Percentiles rank a stretch among this genome's conserved stretches.
Conservation (phyloP, 2,797 vertebrate genomes). For the Forpus xanthops region DNA sequence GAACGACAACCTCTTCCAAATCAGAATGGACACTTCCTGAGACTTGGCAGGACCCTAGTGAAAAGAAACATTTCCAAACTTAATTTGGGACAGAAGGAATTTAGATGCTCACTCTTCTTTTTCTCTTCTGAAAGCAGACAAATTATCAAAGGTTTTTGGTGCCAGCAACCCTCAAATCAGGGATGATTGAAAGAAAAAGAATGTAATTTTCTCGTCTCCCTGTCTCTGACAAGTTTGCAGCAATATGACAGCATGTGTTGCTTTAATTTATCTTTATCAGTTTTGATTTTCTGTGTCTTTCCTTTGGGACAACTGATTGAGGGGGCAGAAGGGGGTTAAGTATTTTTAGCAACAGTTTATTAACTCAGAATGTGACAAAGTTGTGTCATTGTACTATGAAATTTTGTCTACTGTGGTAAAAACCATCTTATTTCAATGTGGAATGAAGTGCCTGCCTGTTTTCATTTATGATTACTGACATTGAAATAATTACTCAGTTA, state of each 20-base stretch:
- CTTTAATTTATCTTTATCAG: conserved; percentile 33
- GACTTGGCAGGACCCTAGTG: background rate
- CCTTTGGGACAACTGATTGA: background rate
- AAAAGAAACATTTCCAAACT: background rate
- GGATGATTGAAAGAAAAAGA: conserved; percentile 50
- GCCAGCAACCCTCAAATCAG: conserved; percentile 46
- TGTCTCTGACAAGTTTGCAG: conserved; percentile 29
- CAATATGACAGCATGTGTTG: background rate
- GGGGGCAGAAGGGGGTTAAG: background rate
- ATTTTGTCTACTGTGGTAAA: conserved; percentile 14
- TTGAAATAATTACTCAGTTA: background rate
- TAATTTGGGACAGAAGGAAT: background rate
- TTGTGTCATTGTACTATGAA: conserved; percentile 27
- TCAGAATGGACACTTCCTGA: background rate
- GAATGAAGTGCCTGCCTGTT: conserved; percentile 10
- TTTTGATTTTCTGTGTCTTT: conserved; percentile 42
- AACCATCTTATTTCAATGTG: background rate
- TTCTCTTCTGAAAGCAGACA: conserved; percentile 13
- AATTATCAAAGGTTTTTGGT: conserved; percentile 29
- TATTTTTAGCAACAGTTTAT: conserved; percentile 44
- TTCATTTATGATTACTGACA: conserved; percentile 13
- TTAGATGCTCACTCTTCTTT: conserved; percentile 17
- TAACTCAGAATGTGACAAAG: background rate
- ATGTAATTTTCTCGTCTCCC: conserved; percentile 40
- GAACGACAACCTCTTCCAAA: background rate